These are phyloP conservation scores for Hesperophylax magnus DNA, from an alignment of 1,140 invertebrate species.

Conservation along the genomic window DNA sequence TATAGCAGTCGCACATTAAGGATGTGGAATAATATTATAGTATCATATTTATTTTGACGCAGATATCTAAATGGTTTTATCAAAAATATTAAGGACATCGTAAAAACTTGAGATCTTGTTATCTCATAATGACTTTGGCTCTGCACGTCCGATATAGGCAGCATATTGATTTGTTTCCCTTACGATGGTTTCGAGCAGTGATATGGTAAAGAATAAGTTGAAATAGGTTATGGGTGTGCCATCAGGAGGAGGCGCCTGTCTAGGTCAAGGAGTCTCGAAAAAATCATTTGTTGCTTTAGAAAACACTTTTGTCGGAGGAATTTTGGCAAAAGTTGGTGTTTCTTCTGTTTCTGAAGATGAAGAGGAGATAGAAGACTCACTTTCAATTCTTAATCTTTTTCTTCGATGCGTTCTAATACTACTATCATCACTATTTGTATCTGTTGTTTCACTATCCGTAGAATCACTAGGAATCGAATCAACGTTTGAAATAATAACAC, in stretches of 20 bases:
- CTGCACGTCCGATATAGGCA: no score
- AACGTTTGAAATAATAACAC: no score
- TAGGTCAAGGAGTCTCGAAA: constrained; percentile 52
- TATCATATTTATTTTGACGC: no score
- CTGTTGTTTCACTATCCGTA: constrained; percentile 29
- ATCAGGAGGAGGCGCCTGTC: constrained; percentile 45
- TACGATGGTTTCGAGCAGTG: constrained; percentile 37
- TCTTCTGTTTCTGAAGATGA: constrained; percentile 42
- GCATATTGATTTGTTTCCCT: constrained; percentile 47
- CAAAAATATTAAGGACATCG: no score
- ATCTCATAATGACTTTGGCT: no score
- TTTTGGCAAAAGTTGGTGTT: constrained; percentile 41
- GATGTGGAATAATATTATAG: no score
- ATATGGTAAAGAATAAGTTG: constrained; percentile 51
- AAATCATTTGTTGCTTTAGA: constrained; percentile 43
- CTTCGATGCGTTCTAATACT: constrained; percentile 37
- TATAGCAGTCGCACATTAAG: no score
- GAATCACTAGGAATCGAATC: no score
- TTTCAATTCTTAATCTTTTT: constrained; percentile 38
- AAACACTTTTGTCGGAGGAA: constrained; percentile 42
- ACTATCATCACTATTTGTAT: constrained; percentile 38
- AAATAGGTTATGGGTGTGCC: constrained; percentile 51
- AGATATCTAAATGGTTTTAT: no score
- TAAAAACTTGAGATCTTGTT: no score
- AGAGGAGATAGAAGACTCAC: constrained; percentile 42